Evolutionary conservation across 2,113 vertebrate species (phyloP), one percentile per base, ranked within the genome.

Genomic region (Glaucomys volans): DNA sequence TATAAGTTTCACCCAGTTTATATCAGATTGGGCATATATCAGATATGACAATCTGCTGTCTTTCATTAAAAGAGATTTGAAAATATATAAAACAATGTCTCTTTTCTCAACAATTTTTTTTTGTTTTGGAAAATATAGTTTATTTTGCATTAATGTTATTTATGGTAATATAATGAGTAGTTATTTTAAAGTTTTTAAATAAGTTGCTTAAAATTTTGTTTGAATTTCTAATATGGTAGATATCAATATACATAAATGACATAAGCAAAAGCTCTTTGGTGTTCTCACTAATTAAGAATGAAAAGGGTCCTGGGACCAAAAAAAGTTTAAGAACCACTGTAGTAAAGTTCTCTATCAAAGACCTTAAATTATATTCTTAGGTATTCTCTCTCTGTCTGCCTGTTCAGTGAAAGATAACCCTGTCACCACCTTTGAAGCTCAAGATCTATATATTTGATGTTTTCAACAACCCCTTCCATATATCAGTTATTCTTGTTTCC

Each of bases 51-150:
- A 35, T 84, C 44, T 72, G 88, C 40, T 87, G 12, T 96, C 35
- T 94, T 94, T 42, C 77, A 6, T 88, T 62, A 84, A 85, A 87
- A 88, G 62, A 80, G 52, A 69, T 93, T 67, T 93, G 35, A 32
- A 69, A 52, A 59, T 40, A 28, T 86, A 32, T 62, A 52, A 84
- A 93, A 47, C 24, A 90, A 1, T 52, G 52, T 12, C 18, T 85
- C n/a, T 80, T 85, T 69, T 91, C 47, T 81, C 24, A 76, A 37
- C 40, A 52, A 54, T 40, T 90, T 93, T 35, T 81, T 95, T 94
- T 93, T 96, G 62, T 80, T 92, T 96, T 81, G 59, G 59, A 62
- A 95, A 95, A 75, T 75, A 42, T 1, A 87, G 66, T 22, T 22
- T 72, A 57, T 64, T 93, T 66, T 17, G 44, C 18, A 24, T 66